These are phyloP conservation scores for Mamestra configurata DNA, from an alignment of 1,140 invertebrate species.

Conservation along the genomic window DNA sequence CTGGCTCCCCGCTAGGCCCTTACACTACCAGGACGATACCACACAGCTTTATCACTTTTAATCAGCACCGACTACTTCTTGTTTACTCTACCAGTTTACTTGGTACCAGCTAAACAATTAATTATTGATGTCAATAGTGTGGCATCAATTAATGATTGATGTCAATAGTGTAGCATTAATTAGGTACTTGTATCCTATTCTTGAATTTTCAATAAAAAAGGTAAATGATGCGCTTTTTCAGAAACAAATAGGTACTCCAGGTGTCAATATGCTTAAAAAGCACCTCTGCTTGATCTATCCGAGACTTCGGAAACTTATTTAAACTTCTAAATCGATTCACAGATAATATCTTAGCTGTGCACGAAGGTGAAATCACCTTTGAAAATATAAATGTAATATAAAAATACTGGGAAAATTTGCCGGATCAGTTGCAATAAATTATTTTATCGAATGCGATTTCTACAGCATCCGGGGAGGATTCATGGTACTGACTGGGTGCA, in stretches of 20 bases:
- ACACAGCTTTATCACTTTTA: slow-evolving; percentile 73
- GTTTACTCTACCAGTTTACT: slow-evolving; percentile 54
- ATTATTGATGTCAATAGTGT: background rate
- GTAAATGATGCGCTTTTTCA: background rate
- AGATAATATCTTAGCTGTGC: too few species aligned
- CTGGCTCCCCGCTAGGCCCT: slow-evolving; percentile 59
- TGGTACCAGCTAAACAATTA: slow-evolving; percentile 4
- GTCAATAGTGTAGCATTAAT: background rate
- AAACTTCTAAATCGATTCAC: too few species aligned
- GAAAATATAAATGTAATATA: too few species aligned
- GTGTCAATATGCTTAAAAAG: too few species aligned
- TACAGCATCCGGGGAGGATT: slow-evolving; percentile 1
- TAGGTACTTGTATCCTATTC: background rate
- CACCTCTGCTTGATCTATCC: too few species aligned
- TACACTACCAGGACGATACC: slow-evolving; percentile 64
- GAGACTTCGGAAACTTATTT: too few species aligned
- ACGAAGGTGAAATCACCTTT: too few species aligned
- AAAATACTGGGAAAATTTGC: too few species aligned
- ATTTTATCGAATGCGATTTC: background rate
- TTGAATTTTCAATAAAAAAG: background rate
- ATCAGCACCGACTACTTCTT: slow-evolving; percentile 50
- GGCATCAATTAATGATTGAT: background rate
- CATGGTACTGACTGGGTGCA: background rate
- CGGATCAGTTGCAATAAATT: too few species aligned
- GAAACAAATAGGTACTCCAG: background rate